A percentile compares a stretch with the other conserved stretches of the same genome.
These are phyloP conservation scores for Benthochromis sp. DNA, from an alignment of 2,113 vertebrate species.

Conservation along the genomic window DNA sequence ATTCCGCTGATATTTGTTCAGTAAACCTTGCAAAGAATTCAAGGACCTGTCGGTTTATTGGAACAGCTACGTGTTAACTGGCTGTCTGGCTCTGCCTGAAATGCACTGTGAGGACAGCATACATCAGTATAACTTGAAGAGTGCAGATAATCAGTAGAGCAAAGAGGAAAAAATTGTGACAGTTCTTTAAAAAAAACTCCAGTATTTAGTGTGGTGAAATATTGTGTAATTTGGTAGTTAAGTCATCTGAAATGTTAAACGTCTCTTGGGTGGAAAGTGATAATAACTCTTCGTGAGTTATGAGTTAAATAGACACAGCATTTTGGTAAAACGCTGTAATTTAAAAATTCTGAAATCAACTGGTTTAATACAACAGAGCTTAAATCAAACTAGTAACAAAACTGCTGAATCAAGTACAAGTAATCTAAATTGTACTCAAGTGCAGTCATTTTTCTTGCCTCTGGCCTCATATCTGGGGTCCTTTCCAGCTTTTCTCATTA, in stretches of 20 bases:
- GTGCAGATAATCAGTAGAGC: neutral
- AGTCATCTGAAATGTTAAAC: neutral
- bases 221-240: neutral
- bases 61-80: accelerated
- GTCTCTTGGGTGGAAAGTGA: neutral
- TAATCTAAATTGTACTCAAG: neutral
- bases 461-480: neutral
- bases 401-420: neutral
- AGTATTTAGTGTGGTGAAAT: neutral
- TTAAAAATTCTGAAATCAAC: neutral
- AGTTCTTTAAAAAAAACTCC: neutral
- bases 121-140: neutral
- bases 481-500: neutral
- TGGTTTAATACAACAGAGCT: neutral
- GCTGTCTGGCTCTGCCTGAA: neutral
- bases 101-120: neutral
- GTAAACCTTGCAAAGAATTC: neutral
- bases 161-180: neutral
- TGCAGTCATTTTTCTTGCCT: neutral
- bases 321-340: neutral
- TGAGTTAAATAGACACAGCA: neutral
- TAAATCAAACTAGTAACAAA: neutral
- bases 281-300: neutral
- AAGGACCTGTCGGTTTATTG: neutral
- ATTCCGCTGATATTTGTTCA: neutral